Conservation (phyloP, 2,113 vertebrate genomes). For the Ceuthmochares aereus region DNA sequence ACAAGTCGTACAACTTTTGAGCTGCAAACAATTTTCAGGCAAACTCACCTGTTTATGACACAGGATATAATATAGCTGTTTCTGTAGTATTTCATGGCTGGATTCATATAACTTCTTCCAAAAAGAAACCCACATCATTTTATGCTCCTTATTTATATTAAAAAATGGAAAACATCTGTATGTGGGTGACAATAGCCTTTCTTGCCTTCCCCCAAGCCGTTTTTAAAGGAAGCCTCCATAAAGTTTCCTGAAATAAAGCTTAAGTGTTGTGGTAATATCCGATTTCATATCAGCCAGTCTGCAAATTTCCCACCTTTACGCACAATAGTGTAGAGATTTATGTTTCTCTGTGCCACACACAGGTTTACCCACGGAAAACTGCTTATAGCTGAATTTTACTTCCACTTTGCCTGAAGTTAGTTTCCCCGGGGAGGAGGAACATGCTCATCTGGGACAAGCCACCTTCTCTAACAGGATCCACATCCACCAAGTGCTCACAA, state of each 20-base stretch:
- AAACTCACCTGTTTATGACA: neutral
- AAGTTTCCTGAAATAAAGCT: neutral
- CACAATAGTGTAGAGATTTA: neutral
- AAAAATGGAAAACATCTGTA: neutral
- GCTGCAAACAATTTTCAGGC: neutral
- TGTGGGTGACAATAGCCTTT: neutral
- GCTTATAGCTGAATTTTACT: neutral
- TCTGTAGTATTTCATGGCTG: neutral
- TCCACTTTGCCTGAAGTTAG: neutral
- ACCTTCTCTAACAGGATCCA: neutral
- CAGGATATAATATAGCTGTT: neutral
- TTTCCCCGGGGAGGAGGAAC: neutral
- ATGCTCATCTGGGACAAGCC: accelerated
- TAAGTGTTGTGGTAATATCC: neutral
- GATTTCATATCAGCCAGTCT: neutral
- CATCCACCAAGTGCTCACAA: too few relatives aligned
- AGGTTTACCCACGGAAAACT: neutral
- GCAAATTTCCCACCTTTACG: neutral
- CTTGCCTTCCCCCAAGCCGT: neutral
- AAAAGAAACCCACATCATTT: neutral
- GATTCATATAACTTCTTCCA: neutral
- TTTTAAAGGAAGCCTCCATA: neutral
- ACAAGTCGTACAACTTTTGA: neutral
- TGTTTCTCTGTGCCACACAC: neutral
- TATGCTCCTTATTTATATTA: neutral